Evolutionary conservation across 2,888 invertebrate species (phyloP), one percentile per base, ranked within the genome.

Genomic region (Scelioninae gen. 2): DNA sequence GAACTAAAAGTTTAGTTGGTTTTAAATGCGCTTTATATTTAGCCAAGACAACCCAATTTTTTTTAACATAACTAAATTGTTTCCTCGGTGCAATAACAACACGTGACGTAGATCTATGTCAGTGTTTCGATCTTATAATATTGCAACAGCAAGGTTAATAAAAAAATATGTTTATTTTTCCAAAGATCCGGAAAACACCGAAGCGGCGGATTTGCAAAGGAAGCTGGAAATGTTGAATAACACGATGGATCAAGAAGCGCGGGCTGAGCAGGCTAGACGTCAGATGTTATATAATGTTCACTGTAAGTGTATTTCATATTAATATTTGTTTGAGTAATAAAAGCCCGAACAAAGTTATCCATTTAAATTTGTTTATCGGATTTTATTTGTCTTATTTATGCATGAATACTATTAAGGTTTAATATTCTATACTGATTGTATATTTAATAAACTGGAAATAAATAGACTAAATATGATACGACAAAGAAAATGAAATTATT

Each of bases 181-280:
- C 88, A 75, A 91, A 94, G 96, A 96, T 89, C 91, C 94, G 77
- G 94, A 95, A 87, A 94, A 95, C 85, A 93, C 93, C 80, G 93
- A 93, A 82, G 94, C 94, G 46, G 92, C 92, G 72, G 96, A 96
- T 86, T 89, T 96, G 81, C 96, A 96, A 87, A 90, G 94, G 85
- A 96, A 96, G 88, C 88, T 96, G 83, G 96, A 96, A 87, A 90
- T 94, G 87, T 90, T 96, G 84, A 96, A 96, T 88, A 94, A 92
- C 81, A 93, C 95, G 82, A 92, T 96, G 90, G 95, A 95, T 87
- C 94, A 95, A 83, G 96, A 96, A 87, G 89, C 90, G 50, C 88
- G 93, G 76, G 92, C 91, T 63, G 93, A 93, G 84, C 93, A 94
- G 84, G 92, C 92, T 64, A 89, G 93, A 67, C 88, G 93, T 79